phyloP scores from a whole-genome alignment of 2,888 invertebrate genomes.

The Chymomyza procnemis region DNA sequence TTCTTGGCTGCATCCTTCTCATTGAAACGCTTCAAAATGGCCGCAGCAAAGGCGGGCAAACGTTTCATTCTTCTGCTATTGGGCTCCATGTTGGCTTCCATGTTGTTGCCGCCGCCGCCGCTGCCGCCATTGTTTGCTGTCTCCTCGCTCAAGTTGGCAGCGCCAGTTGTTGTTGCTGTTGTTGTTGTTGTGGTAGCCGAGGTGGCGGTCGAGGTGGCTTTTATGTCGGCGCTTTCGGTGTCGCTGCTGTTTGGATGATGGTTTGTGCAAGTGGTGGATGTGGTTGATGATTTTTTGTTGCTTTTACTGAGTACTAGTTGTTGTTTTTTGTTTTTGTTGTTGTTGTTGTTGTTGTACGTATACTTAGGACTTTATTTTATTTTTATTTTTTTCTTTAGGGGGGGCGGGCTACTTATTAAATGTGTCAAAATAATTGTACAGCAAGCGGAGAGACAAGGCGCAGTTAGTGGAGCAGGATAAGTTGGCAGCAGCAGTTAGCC shows the following conservation, averaged over 20 bases:
- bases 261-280: conserved; percentile 48
- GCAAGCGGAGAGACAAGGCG: conserved; percentile 40
- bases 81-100: conserved; percentile 76
- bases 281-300: conserved; percentile 36
- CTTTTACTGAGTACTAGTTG: background rate
- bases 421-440: conserved; percentile 65
- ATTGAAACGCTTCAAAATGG: conserved; percentile 75
- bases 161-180: conserved; percentile 35
- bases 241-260: conserved; percentile 81
- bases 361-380: background rate
- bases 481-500: conserved; percentile 8
- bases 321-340: conserved; percentile 21
- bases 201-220: conserved; percentile 75
- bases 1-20: conserved; percentile 66
- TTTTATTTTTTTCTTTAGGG: conserved; percentile 15
- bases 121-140: conserved; percentile 13
- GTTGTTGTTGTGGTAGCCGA: conserved; percentile 67
- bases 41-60: conserved; percentile 73
- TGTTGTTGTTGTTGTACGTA: conserved; percentile 15
- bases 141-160: conserved; percentile 18
- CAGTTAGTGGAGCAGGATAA: conserved; percentile 35
- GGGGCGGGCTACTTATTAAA: conserved; percentile 58
- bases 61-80: conserved; percentile 64
- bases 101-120: conserved; percentile 77
- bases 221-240: conserved; percentile 83